phyloP scores from a whole-genome alignment of 2,888 invertebrate genomes.

The Sinodicranocentrus sp. region DNA sequence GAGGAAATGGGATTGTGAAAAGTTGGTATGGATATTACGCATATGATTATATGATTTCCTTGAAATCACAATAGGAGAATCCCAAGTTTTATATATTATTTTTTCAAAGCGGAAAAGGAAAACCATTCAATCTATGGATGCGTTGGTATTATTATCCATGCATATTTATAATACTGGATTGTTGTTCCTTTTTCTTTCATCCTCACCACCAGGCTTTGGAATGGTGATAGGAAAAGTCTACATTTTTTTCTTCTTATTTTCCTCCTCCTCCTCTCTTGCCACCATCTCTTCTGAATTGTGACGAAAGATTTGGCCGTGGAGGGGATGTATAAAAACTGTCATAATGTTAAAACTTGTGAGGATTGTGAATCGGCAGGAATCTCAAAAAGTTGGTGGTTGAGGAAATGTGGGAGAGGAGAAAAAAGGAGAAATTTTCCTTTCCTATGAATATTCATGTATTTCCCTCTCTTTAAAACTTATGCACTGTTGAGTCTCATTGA shows the following conservation, averaged over 20 bases:
- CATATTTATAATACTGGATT: too few species aligned
- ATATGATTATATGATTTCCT: not conserved
- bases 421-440: slow-evolving; percentile 65
- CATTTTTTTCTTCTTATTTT: too few species aligned
- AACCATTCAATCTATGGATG: slow-evolving; percentile 48
- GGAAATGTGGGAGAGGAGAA: slow-evolving; percentile 23
- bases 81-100: too few species aligned
- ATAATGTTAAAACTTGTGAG: not conserved
- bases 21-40: too few species aligned
- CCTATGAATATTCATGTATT: slow-evolving; percentile 77
- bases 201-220: too few species aligned
- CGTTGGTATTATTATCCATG: too few species aligned
- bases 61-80: not conserved
- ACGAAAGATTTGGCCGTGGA: too few species aligned
- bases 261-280: too few species aligned
- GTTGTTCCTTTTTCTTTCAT: too few species aligned
- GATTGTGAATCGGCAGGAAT: not conserved
- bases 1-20: too few species aligned
- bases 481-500: slow-evolving; percentile 54
- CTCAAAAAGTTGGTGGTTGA: not conserved
- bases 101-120: slow-evolving; percentile 37
- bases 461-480: slow-evolving; percentile 68
- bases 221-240: too few species aligned
- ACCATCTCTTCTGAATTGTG: too few species aligned
- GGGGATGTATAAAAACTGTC: slow-evolving; percentile 2